Evolutionary conservation across 2,888 invertebrate species (phyloP).

Genomic region (Lymantria dispar): DNA sequence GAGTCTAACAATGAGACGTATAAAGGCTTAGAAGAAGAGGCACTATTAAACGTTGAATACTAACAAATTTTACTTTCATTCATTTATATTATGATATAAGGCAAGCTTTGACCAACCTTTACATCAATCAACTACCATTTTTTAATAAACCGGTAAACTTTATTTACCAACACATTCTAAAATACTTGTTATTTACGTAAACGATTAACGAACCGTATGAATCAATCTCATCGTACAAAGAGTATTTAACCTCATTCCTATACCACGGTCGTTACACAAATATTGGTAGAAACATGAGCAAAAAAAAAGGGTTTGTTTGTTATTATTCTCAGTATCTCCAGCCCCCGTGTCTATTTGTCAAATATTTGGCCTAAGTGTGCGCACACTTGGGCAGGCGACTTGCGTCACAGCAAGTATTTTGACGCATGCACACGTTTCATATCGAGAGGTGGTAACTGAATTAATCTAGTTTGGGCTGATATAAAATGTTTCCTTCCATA

Average conservation of each 20-base stretch:
- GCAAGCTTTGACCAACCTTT: slow-evolving; percentile 8
- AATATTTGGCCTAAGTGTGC: slow-evolving; percentile 40
- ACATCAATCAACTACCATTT: slow-evolving; percentile 12
- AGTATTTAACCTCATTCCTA: slow-evolving; percentile 38
- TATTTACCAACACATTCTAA: slow-evolving; percentile 28
- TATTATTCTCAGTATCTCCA: slow-evolving; percentile 37
- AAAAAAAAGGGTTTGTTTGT: slow-evolving; percentile 39
- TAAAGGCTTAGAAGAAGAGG: too few relatives aligned
- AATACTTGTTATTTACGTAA: slow-evolving; percentile 31
- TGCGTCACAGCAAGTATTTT: slow-evolving; percentile 44
- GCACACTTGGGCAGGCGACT: slow-evolving; percentile 36
- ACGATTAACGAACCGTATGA: slow-evolving; percentile 35
- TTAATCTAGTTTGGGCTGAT: slow-evolving; percentile 16
- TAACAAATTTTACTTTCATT: too few relatives aligned
- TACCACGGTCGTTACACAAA: slow-evolving; percentile 23
- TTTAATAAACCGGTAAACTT: slow-evolving; percentile 24
- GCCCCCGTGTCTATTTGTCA: slow-evolving; percentile 33
- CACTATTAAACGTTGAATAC: too few relatives aligned
- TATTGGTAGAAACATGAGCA: slow-evolving; percentile 31
- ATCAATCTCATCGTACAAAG: slow-evolving; percentile 38
- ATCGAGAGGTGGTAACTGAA: slow-evolving; percentile 30
- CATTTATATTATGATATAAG: too few relatives aligned
- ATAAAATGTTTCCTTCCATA: too few relatives aligned
- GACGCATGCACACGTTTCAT: slow-evolving; percentile 41
- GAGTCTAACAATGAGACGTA: too few relatives aligned